A percentile compares a stretch with the other conserved stretches of the same genome.
Evolutionary conservation across 1,140 invertebrate species (phyloP).

Genomic region (Lepidostoma basale): DNA sequence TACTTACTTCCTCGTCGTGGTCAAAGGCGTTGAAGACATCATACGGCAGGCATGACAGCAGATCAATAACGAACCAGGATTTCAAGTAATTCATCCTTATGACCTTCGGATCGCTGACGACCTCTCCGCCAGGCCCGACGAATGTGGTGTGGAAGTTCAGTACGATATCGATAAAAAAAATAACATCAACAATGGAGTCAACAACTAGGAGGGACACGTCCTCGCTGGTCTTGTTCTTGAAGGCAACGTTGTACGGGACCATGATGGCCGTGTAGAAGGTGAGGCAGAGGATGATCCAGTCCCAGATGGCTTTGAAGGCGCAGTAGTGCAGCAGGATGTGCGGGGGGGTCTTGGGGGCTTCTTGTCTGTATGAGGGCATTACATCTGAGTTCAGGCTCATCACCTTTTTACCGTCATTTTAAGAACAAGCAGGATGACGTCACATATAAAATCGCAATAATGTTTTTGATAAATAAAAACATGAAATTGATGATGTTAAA

Average conservation of each 20-base stretch:
- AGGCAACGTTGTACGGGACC: slow-evolving; percentile 99
- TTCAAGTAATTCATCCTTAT: slow-evolving; percentile 99
- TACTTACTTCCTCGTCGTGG: slow-evolving; percentile 95
- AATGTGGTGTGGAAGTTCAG: slow-evolving; percentile 99
- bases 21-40: slow-evolving; percentile 99
- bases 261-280: slow-evolving; percentile 99
- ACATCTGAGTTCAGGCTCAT: slow-evolving; percentile 96
- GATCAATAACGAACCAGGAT: slow-evolving; percentile 99
- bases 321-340: slow-evolving; percentile 98
- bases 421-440: too few relatives aligned
- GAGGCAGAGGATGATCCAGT: slow-evolving; percentile 99
- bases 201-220: slow-evolving; percentile 96
- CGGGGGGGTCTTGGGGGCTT: slow-evolving; percentile 98
- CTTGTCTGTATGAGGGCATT: slow-evolving; percentile 98
- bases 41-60: slow-evolving; percentile 98
- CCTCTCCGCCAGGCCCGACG: slow-evolving; percentile 97
- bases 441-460: too few relatives aligned
- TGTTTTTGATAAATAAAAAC: too few relatives aligned
- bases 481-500: too few relatives aligned
- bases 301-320: slow-evolving; percentile 98
- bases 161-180: slow-evolving; percentile 99
- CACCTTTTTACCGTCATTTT: slow-evolving; percentile 70
- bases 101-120: slow-evolving; percentile 96
- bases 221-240: slow-evolving; percentile 99
- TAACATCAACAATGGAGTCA: slow-evolving; percentile 99